Conservation (phyloP, 2,797 vertebrate genomes). For the Furcifer pardalis region DNA sequence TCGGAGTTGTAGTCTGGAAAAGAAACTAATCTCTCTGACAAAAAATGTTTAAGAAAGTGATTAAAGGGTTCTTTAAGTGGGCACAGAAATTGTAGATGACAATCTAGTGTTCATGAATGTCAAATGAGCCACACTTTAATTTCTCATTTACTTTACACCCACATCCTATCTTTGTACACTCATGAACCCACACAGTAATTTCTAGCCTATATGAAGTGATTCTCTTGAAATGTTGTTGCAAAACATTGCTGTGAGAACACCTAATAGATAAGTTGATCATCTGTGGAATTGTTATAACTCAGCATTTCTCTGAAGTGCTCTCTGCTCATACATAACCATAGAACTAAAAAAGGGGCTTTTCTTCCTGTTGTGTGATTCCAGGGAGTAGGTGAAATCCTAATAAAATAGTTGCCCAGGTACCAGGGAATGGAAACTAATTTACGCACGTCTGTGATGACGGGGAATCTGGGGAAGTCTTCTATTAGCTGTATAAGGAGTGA, state of each 20-base stretch:
- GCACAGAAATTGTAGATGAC: constrained; percentile 3
- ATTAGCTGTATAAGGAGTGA: neutral
- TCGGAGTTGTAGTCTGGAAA: too few relatives aligned
- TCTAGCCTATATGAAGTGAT: neutral
- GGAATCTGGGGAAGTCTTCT: neutral
- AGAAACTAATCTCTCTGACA: neutral
- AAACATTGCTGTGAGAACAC: neutral
- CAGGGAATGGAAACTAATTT: neutral
- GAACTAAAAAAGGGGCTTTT: neutral
- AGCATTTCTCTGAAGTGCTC: neutral
- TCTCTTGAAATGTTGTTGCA: neutral
- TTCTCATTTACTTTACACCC: constrained; percentile 10
- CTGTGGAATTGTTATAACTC: neutral
- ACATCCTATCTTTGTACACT: neutral
- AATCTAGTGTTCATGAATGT: constrained; percentile 12
- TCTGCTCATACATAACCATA: neutral
- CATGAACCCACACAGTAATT: neutral
- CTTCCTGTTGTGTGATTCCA: neutral
- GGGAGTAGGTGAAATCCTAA: neutral
- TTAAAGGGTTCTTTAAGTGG: neutral
- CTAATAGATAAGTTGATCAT: neutral
- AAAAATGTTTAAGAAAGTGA: neutral
- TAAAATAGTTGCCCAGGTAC: neutral
- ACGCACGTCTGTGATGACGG: neutral
- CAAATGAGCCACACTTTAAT: constrained; percentile 24